Conservation (phyloP, 2,113 vertebrate genomes). For the Apodemus speciosus region DNA sequence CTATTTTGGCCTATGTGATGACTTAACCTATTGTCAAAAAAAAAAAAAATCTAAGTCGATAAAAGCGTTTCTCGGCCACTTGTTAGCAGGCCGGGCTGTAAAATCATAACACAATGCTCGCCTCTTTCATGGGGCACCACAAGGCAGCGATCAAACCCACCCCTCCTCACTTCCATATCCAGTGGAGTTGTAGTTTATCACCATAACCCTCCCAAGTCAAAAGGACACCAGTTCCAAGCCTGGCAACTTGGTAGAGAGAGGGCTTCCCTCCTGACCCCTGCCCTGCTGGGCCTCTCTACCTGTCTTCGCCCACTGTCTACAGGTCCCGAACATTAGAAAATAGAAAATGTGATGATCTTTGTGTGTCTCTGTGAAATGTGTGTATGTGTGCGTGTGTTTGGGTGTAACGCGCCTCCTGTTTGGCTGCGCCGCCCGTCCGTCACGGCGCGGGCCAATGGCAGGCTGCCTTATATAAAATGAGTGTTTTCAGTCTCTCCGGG, state of each 20-base stretch:
- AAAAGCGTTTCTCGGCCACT: slow-evolving; percentile 66
- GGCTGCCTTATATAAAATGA: slow-evolving; percentile 87
- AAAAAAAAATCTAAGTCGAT: slow-evolving; percentile 43
- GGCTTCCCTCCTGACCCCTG: background rate
- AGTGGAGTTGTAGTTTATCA: slow-evolving; percentile 84
- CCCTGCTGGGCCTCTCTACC: slow-evolving; percentile 74
- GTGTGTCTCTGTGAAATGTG: slow-evolving; percentile 83
- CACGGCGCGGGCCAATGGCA: slow-evolving; percentile 89
- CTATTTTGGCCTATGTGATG: slow-evolving; percentile 79
- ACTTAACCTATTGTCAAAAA: slow-evolving; percentile 35
- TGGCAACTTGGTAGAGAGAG: slow-evolving; percentile 49
- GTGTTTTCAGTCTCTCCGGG: slow-evolving; percentile 87
- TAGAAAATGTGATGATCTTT: slow-evolving; percentile 86
- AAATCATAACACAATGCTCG: slow-evolving; percentile 76
- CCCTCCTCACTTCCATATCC: slow-evolving; percentile 74
- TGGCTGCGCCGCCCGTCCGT: slow-evolving; percentile 87
- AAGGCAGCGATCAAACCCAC: slow-evolving; percentile 59
- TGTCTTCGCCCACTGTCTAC: slow-evolving; percentile 72
- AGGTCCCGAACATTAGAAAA: slow-evolving; percentile 80
- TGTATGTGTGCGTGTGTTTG: slow-evolving; percentile 83
- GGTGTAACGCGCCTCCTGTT: slow-evolving; percentile 85
- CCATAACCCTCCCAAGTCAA: slow-evolving; percentile 80
- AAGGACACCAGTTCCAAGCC: slow-evolving; percentile 79
- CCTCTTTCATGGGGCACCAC: slow-evolving; percentile 74
- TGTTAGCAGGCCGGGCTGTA: slow-evolving; percentile 65